Percentiles rank a stretch among this genome's conserved stretches.
Conservation (phyloP, 2,113 vertebrate species). For the Elephas maximus region DNA sequence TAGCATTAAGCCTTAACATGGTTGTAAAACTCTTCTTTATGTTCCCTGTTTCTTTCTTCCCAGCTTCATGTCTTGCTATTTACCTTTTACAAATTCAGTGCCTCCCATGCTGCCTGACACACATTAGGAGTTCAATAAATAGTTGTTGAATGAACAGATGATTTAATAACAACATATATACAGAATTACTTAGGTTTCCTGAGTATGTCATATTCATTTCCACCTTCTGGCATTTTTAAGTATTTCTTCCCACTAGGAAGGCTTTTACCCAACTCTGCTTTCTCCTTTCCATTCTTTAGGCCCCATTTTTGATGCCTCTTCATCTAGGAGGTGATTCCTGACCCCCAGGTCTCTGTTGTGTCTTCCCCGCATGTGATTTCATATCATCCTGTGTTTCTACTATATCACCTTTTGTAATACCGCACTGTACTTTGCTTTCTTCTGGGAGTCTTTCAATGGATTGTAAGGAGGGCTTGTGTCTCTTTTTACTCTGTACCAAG, state of each 20-base stretch:
- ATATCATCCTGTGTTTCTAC: background rate
- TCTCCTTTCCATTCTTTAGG: background rate
- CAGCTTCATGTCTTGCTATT: background rate
- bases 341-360: background rate
- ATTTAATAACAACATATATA: background rate
- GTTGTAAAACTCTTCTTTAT: background rate
- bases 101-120: background rate
- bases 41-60: background rate
- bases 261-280: accelerated
- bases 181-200: background rate
- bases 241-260: no score
- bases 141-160: background rate
- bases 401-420: background rate
- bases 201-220: background rate
- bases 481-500: background rate
- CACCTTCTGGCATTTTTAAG: background rate
- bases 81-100: background rate
- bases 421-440: background rate
- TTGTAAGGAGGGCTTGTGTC: background rate
- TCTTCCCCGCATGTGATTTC: background rate
- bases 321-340: background rate
- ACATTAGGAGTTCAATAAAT: background rate
- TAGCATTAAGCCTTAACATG: background rate
- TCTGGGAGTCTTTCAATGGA: background rate
- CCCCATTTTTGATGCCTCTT: background rate